Evolutionary conservation across 2,797 vertebrate genomes (phyloP).

Genomic region (Pitangus sulphuratus): DNA sequence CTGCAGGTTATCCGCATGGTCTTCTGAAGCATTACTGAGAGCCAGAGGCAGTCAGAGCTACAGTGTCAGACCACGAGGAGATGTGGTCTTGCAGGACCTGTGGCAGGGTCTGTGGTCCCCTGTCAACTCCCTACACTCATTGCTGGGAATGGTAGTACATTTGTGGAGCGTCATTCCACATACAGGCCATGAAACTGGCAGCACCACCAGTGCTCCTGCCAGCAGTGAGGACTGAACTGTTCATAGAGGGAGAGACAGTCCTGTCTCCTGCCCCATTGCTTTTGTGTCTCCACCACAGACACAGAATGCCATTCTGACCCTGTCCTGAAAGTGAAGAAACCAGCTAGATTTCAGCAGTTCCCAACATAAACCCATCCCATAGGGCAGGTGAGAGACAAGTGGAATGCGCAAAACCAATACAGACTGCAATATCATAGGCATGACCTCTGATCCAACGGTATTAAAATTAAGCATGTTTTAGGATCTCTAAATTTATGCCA

Average conservation of each 20-base stretch:
- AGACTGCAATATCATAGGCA: background rate
- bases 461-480: background rate
- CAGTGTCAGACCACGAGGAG: background rate
- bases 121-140: background rate
- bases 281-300: fast-evolving
- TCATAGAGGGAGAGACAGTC: background rate
- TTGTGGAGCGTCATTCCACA: background rate
- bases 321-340: background rate
- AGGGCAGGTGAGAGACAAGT: background rate
- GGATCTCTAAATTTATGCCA: background rate
- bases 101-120: background rate
- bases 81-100: too few relatives aligned
- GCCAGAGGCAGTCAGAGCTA: background rate
- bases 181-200: fast-evolving
- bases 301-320: fast-evolving
- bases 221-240: background rate
- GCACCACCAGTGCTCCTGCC: background rate
- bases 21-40: background rate
- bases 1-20: background rate
- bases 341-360: background rate
- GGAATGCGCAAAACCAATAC: background rate
- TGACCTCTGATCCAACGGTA: background rate
- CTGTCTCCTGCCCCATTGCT: background rate
- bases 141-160: background rate
- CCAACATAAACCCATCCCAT: background rate